These are phyloP conservation scores for Paraescarpia echinospica DNA, from an alignment of 1,140 invertebrate species.

Conservation along the genomic window DNA sequence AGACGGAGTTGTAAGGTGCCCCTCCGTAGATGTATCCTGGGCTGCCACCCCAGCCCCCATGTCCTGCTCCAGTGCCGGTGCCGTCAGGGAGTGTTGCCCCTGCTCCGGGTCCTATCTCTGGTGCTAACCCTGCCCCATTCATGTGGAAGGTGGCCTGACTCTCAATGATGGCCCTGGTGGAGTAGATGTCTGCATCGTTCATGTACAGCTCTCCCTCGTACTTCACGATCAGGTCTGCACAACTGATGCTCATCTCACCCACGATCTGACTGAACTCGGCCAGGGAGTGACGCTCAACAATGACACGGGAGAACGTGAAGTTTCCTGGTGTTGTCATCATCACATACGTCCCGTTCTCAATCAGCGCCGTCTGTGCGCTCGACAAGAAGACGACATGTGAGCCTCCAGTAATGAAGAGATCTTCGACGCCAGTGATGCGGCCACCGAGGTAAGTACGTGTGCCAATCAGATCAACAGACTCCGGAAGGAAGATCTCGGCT, in stretches of 20 bases:
- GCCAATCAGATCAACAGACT: slow-evolving; percentile 39
- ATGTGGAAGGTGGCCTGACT: slow-evolving; percentile 42
- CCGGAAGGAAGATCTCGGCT: slow-evolving; percentile 41
- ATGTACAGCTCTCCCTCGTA: slow-evolving; percentile 41
- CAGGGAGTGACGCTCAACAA: slow-evolving; percentile 36
- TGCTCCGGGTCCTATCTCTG: slow-evolving; percentile 38
- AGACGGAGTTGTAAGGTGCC: slow-evolving; percentile 42
- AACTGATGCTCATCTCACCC: slow-evolving; percentile 35
- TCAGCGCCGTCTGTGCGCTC: slow-evolving; percentile 42
- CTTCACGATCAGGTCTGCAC: slow-evolving; percentile 39
- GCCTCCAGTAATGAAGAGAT: slow-evolving; percentile 37
- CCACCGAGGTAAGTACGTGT: slow-evolving; percentile 42
- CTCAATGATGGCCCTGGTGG: slow-evolving; percentile 40
- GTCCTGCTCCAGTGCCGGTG: slow-evolving; percentile 39
- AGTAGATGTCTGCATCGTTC: slow-evolving; percentile 40
- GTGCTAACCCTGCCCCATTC: slow-evolving; percentile 32
- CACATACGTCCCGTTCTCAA: slow-evolving; percentile 40
- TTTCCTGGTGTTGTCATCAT: slow-evolving; percentile 41
- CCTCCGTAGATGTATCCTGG: slow-evolving; percentile 42
- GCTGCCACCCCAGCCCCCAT: slow-evolving; percentile 46
- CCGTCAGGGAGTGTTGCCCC: slow-evolving; percentile 35
- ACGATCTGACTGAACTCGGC: slow-evolving; percentile 41
- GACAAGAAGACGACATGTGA: slow-evolving; percentile 41
- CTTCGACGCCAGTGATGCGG: slow-evolving; percentile 39
- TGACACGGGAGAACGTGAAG: slow-evolving; percentile 39